Percentiles rank a stretch among this genome's conserved stretches.
These are phyloP conservation scores for Ellobius talpinus DNA, from an alignment of 2,113 vertebrate species.

Conservation along the genomic window DNA sequence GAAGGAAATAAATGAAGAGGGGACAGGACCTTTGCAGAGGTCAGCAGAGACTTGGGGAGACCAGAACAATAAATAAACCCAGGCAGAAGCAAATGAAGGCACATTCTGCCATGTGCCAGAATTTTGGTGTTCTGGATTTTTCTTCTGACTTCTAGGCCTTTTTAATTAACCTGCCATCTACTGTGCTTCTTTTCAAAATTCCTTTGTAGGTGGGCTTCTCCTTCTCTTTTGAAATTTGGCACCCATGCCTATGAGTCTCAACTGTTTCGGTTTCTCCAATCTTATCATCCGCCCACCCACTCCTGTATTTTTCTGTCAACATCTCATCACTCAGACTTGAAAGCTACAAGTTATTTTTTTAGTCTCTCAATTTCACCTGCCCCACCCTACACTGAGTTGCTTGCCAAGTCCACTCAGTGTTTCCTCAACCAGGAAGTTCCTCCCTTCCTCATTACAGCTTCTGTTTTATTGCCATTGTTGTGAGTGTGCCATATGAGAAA, in stretches of 20 bases:
- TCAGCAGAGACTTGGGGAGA: slow-evolving; percentile 26
- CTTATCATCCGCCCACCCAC: not conserved
- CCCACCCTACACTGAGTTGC: not conserved
- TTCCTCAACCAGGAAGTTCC: slow-evolving; percentile 54
- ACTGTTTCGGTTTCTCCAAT: not conserved
- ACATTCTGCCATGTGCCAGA: slow-evolving; percentile 1
- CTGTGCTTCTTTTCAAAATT: slow-evolving; percentile 6
- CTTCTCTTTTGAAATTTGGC: not conserved
- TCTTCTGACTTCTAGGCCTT: not conserved
- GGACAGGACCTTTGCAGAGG: not conserved
- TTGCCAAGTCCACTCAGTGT: slow-evolving; percentile 56
- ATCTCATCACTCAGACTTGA: slow-evolving; percentile 47
- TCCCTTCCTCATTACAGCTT: slow-evolving; percentile 44
- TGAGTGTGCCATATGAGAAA: not conserved
- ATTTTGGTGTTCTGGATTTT: slow-evolving; percentile 32
- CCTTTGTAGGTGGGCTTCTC: not conserved
- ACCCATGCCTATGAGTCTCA: not conserved
- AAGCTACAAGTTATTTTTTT: slow-evolving; percentile 58
- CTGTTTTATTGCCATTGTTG: slow-evolving; percentile 46
- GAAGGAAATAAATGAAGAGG: slow-evolving; percentile 31
- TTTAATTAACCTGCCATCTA: not conserved
- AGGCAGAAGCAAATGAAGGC: not conserved
- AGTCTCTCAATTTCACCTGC: not conserved
- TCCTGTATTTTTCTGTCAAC: slow-evolving; percentile 35
- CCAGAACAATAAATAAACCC: not conserved